Evolutionary conservation across 2,888 invertebrate genomes (phyloP).

Genomic region (Parnassius mnemosyne): DNA sequence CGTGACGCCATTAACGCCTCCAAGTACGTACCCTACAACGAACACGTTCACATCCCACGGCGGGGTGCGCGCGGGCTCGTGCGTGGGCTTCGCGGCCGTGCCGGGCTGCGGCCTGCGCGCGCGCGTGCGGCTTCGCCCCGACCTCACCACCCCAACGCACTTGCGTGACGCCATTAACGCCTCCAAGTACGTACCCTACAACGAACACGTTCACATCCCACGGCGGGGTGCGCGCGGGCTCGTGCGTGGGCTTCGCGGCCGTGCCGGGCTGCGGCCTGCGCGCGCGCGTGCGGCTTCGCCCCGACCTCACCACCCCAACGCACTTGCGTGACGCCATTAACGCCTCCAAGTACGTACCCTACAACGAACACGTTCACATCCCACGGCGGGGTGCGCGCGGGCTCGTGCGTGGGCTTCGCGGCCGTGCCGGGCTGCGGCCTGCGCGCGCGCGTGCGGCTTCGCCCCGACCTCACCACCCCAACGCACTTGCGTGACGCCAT

Average conservation of each 20-base stretch:
- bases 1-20: conserved; percentile 41
- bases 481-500: conserved; percentile 30
- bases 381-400: conserved; percentile 79
- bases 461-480: conserved; percentile 29
- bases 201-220: too few species aligned
- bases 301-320: conserved; percentile 24
- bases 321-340: conserved; percentile 36
- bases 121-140: conserved; percentile 61
- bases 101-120: conserved; percentile 94
- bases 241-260: conserved; percentile 88
- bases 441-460: conserved; percentile 75
- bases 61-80: conserved; percentile 81
- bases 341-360: conserved; percentile 43
- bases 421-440: conserved; percentile 96
- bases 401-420: conserved; percentile 87
- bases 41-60: too few species aligned
- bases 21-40: conserved; percentile 43
- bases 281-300: conserved; percentile 63
- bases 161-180: conserved; percentile 39
- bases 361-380: too few species aligned
- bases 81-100: conserved; percentile 89
- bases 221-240: conserved; percentile 81
- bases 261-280: conserved; percentile 96
- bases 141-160: background rate
- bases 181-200: conserved; percentile 44